Base-by-base conservation (phyloP, 2,797 vertebrate genomes). In the Darevskia mixta region DNA sequence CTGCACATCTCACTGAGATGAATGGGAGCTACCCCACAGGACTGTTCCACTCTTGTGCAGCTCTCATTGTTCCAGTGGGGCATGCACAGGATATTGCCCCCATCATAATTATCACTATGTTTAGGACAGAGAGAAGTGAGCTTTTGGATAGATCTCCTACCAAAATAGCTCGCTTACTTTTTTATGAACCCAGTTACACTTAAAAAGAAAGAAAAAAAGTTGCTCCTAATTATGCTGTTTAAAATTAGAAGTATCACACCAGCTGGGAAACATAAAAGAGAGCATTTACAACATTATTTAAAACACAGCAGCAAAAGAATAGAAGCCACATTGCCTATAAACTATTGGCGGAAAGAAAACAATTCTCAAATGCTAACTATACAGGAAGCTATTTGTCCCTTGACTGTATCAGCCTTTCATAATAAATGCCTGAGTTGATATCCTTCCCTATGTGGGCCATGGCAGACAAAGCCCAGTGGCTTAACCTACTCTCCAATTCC, bases 211-310 rank as follows among this genome's bases (percentile, higher is more conserved):
- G 32, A 64, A 69, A 0, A 83, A 45, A 23, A 5, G 9, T 25
- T 49, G 35, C 23, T 6, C 43, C 71, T 81, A 66, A 85, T 69
- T 81, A 81, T 75, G 75, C 90, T 95, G 92, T 94, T 96, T 95
- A 93, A 94, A 72, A 69, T 88, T 72, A 84, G 75, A 91, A 89
- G 73, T 88, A 90, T 45, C 90, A 92, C 88, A 93, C 91, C 94
- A 93, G 71, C 89, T 88, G 93, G 92, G 38, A 92, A 95, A 91
- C 87, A 91, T 92, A 91, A 95, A 94, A 76, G 32, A 38, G 25
- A 89, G 55, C 83, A 79, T 90, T 95, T 89, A 85, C 85, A 91
- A 88, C 90, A 90, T 93, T 92, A 92, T 93, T 96, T 94, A 92
- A 90, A 92, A 76, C 86, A 90, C 86, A 88, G 89, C 88, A 66